Conservation (phyloP, 2,888 invertebrate species). For the Torymus aiolomorphi region DNA sequence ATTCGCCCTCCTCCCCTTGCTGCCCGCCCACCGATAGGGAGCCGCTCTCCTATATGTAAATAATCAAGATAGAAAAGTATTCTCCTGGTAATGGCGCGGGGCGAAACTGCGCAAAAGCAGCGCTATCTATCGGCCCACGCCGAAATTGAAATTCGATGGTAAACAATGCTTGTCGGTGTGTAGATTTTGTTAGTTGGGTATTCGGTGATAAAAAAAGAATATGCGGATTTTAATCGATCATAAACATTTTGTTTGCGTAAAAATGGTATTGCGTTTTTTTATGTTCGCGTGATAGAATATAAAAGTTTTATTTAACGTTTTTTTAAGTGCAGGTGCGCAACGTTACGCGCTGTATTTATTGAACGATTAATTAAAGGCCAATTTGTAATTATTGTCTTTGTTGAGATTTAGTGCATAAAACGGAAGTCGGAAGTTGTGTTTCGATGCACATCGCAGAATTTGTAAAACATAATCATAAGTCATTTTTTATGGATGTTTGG, state of each 20-base stretch:
- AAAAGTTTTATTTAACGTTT: no score
- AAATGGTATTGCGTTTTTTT: no score
- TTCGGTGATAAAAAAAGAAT: no score
- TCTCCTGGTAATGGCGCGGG: neutral
- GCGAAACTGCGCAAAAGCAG: constrained; percentile 18
- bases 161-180: no score
- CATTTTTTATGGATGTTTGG: constrained; percentile 53
- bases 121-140: neutral
- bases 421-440: constrained; percentile 48
- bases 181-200: no score
- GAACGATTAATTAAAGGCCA: neutral
- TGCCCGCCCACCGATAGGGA: constrained; percentile 22
- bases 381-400: constrained; percentile 12
- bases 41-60: constrained; percentile 26
- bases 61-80: constrained; percentile 49
- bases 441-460: constrained; percentile 55
- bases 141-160: no score
- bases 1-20: constrained; percentile 2
- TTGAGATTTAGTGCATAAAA: constrained; percentile 48
- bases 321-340: no score
- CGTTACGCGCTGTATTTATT: no score
- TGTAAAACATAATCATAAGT: constrained; percentile 22
- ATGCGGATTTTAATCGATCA: no score
- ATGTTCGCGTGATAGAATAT: no score
- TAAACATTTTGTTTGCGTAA: no score